phyloP scores from a whole-genome alignment of 2,888 invertebrate species.

The Crematogaster levior region DNA sequence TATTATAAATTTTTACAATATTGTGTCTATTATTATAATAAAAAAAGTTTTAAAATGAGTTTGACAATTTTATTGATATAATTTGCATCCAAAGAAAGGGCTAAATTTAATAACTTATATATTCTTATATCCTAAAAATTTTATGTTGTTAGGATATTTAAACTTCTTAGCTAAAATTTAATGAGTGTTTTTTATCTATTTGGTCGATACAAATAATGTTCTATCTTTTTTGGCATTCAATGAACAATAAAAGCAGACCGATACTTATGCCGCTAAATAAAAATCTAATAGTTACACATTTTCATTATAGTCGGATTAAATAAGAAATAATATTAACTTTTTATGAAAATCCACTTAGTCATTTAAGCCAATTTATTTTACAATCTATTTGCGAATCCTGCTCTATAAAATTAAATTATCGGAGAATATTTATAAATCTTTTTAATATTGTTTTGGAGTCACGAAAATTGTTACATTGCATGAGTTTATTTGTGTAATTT shows the following conservation, averaged over 20 bases:
- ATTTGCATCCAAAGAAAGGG: neutral
- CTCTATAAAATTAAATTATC: neutral
- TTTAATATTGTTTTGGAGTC: slow-evolving; percentile 39
- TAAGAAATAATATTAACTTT: neutral
- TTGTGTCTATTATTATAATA: neutral
- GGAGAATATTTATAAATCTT: slow-evolving; percentile 59
- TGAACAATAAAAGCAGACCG: neutral
- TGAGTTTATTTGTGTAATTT: slow-evolving; percentile 62
- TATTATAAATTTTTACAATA: too few relatives aligned
- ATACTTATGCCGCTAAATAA: neutral
- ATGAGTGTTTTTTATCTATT: too few relatives aligned
- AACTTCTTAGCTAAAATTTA: too few relatives aligned
- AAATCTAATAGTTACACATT: neutral
- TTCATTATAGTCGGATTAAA: neutral
- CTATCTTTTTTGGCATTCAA: too few relatives aligned
- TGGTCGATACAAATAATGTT: too few relatives aligned
- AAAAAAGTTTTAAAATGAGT: neutral
- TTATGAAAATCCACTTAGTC: neutral
- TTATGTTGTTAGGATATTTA: neutral
- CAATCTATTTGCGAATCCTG: neutral
- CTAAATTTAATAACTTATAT: neutral
- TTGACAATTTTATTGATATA: neutral
- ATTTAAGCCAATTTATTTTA: neutral
- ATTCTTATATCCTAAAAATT: neutral
- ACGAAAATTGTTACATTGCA: slow-evolving; percentile 60